phyloP scores from a whole-genome alignment of 2,888 invertebrate species.

The Macrosoma leucophasiata region DNA sequence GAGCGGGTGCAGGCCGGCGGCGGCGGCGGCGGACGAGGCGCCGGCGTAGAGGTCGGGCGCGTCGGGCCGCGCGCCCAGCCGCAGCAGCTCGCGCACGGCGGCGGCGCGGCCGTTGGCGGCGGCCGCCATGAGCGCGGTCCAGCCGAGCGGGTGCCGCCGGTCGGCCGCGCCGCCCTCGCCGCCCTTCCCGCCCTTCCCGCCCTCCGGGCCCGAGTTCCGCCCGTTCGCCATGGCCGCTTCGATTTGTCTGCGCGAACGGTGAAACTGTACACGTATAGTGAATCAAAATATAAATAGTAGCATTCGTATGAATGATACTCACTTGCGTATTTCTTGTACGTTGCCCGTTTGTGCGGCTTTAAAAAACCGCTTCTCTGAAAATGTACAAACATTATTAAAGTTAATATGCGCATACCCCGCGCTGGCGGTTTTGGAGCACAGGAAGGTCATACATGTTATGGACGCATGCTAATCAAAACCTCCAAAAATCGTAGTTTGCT shows the following conservation, averaged over 20 bases:
- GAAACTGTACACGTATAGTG: not conserved
- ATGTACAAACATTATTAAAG: conserved; percentile 8
- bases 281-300: not conserved
- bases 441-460: too few relatives aligned
- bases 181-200: conserved; percentile 24
- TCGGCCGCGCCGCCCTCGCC: conserved; percentile 76
- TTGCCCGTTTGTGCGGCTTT: conserved; percentile 62
- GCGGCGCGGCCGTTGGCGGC: conserved; percentile 83
- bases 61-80: conserved; percentile 88
- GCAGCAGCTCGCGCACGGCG: conserved; percentile 76
- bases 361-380: conserved; percentile 60
- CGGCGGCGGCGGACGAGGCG: conserved; percentile 78
- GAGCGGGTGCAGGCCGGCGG: conserved; percentile 81
- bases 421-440: too few relatives aligned
- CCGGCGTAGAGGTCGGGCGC: conserved; percentile 84
- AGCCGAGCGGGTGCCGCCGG: conserved; percentile 84
- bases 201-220: too few relatives aligned
- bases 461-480: too few relatives aligned
- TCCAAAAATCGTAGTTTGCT: too few relatives aligned
- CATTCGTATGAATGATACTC: conserved; percentile 24
- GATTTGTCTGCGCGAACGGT: conserved; percentile 54
- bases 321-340: conserved; percentile 54
- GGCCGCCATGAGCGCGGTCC: conserved; percentile 91
- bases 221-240: conserved; percentile 36
- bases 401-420: too few relatives aligned